phyloP scores from a whole-genome alignment of 2,113 vertebrate species.

The Gasterosteus nipponicus region DNA sequence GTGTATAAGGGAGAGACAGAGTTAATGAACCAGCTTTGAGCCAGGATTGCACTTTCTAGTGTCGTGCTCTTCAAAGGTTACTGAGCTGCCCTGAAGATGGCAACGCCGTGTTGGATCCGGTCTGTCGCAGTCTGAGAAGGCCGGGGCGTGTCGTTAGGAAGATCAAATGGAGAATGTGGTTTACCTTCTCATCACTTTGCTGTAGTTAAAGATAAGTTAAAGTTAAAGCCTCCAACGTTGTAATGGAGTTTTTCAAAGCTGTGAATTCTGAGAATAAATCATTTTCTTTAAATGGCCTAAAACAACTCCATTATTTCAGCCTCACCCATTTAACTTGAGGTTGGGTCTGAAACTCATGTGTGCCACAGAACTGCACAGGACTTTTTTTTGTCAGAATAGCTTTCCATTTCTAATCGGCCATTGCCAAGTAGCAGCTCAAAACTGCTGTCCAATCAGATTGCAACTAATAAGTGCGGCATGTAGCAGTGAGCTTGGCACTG shows the following conservation, averaged over 20 bases:
- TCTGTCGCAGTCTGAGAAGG: neutral
- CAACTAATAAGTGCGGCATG: conserved; percentile 67
- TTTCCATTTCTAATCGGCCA: conserved; percentile 58
- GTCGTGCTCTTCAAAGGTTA: conserved; percentile 2
- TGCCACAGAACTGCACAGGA: conserved; percentile 52
- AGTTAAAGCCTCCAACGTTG: neutral
- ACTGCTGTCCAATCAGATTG: conserved; percentile 66
- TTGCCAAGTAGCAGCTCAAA: conserved; percentile 51
- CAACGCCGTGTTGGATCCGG: neutral
- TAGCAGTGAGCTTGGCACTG: conserved; percentile 64
- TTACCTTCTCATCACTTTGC: neutral
- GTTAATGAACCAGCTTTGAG: neutral
- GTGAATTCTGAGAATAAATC: neutral
- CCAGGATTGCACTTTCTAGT: neutral
- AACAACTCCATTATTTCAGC: conserved; percentile 18
- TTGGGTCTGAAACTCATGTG: conserved; percentile 24
- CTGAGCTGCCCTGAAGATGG: conserved; percentile 10
- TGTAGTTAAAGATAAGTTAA: neutral
- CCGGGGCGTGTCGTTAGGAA: neutral
- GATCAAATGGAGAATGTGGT: neutral
- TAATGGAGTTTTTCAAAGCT: neutral
- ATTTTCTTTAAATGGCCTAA: neutral
- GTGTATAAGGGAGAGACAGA: neutral
- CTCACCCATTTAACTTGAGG: conserved; percentile 8
- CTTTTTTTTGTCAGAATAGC: conserved; percentile 38